Evolutionary conservation across 2,797 vertebrate genomes (phyloP).

Genomic region (Myripristis murdjan): DNA sequence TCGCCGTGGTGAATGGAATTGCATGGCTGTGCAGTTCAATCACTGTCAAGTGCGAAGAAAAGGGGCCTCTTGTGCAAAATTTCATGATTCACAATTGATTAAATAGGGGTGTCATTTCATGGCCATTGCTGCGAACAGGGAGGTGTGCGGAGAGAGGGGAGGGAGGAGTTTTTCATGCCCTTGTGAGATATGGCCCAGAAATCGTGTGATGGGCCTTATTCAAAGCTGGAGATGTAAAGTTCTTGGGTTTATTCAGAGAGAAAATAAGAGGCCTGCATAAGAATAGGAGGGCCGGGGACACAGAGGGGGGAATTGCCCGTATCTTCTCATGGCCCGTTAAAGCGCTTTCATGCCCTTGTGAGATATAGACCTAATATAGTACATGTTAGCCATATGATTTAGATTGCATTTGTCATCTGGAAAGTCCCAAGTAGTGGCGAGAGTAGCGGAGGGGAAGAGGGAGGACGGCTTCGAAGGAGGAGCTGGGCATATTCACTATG

Average conservation of each 20-base stretch:
- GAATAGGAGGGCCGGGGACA: slow-evolving; percentile 46
- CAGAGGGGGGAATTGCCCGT: slow-evolving; percentile 47
- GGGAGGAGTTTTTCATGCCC: slow-evolving; percentile 67
- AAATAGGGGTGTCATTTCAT: slow-evolving; percentile 84
- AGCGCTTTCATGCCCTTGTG: slow-evolving; percentile 59
- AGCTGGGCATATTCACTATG: not conserved
- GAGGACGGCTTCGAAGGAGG: slow-evolving; percentile 17
- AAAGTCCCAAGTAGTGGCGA: slow-evolving; percentile 46
- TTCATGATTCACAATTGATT: slow-evolving; percentile 86
- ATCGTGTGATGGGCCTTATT: slow-evolving; percentile 68
- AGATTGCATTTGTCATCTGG: slow-evolving; percentile 66
- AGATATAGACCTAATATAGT: slow-evolving; percentile 50
- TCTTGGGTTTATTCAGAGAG: slow-evolving; percentile 58
- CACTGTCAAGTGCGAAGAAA: slow-evolving; percentile 84
- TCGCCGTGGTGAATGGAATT: slow-evolving; percentile 82
- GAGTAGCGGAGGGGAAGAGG: not conserved
- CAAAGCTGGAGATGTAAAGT: slow-evolving; percentile 68
- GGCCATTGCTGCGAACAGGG: slow-evolving; percentile 70
- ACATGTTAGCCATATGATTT: slow-evolving; percentile 55
- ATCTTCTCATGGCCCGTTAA: slow-evolving; percentile 65
- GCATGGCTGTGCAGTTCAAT: slow-evolving; percentile 86
- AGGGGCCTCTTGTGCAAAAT: slow-evolving; percentile 84
- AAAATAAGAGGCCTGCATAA: slow-evolving; percentile 53
- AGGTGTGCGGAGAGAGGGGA: slow-evolving; percentile 62
- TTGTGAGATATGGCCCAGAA: slow-evolving; percentile 78